A percentile compares a stretch with the other conserved stretches of the same genome.
These are phyloP conservation scores for Tachycineta bicolor DNA, from an alignment of 2,113 vertebrate genomes.

Conservation along the genomic window DNA sequence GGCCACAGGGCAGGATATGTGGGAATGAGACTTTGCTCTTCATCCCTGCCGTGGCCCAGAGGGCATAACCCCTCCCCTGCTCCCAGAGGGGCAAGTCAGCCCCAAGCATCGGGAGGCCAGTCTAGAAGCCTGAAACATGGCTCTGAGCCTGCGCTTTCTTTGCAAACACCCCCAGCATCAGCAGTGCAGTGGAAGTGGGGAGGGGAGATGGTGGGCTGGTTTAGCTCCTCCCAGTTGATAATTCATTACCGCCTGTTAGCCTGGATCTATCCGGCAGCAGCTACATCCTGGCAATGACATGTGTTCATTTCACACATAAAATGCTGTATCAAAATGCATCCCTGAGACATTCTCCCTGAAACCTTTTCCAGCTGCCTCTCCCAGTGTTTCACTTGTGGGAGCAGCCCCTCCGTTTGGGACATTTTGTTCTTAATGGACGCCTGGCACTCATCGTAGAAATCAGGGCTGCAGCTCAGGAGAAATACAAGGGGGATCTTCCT, in stretches of 20 bases:
- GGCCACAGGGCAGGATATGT: rapidly evolving
- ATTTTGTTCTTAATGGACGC: neutral
- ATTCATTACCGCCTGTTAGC: slow-evolving; percentile 13
- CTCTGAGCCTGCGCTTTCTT: neutral
- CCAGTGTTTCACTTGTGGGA: neutral
- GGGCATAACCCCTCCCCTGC: neutral
- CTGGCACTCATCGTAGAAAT: neutral
- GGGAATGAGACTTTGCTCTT: neutral
- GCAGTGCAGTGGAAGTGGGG: slow-evolving; percentile 1
- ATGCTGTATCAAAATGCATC: slow-evolving; percentile 22
- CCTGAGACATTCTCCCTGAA: neutral
- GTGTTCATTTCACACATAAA: slow-evolving; percentile 45
- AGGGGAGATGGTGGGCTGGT: neutral
- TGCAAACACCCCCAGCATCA: slow-evolving; percentile 6
- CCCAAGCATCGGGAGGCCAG: neutral
- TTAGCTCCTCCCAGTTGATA: slow-evolving; percentile 39
- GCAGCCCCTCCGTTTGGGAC: neutral
- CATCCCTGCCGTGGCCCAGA: neutral
- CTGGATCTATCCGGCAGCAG: neutral
- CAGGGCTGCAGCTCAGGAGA: neutral
- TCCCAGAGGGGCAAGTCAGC: neutral
- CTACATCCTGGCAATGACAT: neutral
- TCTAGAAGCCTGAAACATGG: neutral
- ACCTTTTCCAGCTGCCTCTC: neutral
- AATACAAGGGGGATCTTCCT: neutral